phyloP scores from a whole-genome alignment of 2,888 invertebrate species.

The Thyatira batis region DNA sequence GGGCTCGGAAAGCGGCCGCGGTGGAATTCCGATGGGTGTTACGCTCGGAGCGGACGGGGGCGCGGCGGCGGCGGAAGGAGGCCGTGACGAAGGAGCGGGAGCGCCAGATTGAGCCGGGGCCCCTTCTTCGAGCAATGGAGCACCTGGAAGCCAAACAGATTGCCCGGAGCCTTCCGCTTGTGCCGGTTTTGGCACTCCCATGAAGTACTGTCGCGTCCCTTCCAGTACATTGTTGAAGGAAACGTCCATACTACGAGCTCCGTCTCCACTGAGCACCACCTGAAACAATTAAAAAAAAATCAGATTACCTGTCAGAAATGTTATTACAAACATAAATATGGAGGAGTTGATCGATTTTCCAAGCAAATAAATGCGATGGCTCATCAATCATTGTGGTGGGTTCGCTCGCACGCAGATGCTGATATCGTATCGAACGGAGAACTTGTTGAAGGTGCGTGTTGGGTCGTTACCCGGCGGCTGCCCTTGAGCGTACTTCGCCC shows the following conservation, averaged over 20 bases:
- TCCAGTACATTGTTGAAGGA: slow-evolving; percentile 90
- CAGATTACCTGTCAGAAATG: neutral
- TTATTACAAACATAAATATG: slow-evolving; percentile 4
- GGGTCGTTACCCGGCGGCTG: slow-evolving; percentile 71
- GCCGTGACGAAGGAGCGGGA: slow-evolving; percentile 70
- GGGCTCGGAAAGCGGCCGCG: slow-evolving; percentile 75
- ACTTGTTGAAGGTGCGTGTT: slow-evolving; percentile 44
- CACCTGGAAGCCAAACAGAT: slow-evolving; percentile 60
- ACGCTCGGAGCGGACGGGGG: slow-evolving; percentile 53
- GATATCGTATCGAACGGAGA: slow-evolving; percentile 34
- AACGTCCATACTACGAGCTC: slow-evolving; percentile 86
- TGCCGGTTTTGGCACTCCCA: slow-evolving; percentile 86
- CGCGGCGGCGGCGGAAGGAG: slow-evolving; percentile 78
- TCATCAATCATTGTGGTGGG: slow-evolving; percentile 25
- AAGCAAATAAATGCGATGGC: slow-evolving; percentile 9
- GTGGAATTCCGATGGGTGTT: slow-evolving; percentile 57
- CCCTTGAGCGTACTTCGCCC: slow-evolving; percentile 77
- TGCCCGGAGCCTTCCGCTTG: slow-evolving; percentile 65
- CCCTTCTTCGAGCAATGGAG: slow-evolving; percentile 63
- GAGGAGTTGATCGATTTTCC: neutral
- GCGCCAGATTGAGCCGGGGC: slow-evolving; percentile 71
- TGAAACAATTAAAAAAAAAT: slow-evolving; percentile 41
- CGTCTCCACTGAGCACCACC: slow-evolving; percentile 54
- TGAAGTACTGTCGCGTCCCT: slow-evolving; percentile 92
- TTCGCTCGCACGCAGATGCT: slow-evolving; percentile 13